A percentile compares a stretch with the other conserved stretches of the same genome.
These are phyloP conservation scores for Neopelma chrysocephalum DNA, from an alignment of 2,797 vertebrate species.

Conservation along the genomic window DNA sequence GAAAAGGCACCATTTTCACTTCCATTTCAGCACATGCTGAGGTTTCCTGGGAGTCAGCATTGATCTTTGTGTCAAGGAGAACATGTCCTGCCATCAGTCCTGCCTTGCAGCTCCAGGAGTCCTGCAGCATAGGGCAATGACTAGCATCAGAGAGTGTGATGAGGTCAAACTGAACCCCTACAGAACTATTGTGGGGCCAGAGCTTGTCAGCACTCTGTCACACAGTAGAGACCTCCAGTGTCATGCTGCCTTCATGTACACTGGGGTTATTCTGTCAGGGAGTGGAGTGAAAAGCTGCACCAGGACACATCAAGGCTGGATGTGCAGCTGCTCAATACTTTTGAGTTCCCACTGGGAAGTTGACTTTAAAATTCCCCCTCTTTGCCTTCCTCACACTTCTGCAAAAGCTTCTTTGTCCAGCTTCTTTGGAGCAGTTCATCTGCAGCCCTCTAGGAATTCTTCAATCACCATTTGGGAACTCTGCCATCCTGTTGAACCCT, in stretches of 20 bases:
- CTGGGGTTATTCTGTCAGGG: background rate
- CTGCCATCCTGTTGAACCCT: background rate
- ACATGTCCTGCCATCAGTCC: background rate
- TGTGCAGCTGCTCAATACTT: background rate
- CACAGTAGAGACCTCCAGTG: background rate
- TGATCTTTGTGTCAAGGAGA: background rate
- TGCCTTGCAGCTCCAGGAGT: background rate
- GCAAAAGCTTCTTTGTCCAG: background rate
- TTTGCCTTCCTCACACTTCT: background rate
- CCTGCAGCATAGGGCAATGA: background rate
- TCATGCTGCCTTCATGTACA: background rate
- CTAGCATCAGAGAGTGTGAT: background rate
- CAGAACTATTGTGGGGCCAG: background rate
- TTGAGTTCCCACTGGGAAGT: background rate
- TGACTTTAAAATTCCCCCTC: background rate
- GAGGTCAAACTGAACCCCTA: background rate
- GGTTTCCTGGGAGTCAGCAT: background rate
- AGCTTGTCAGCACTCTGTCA: background rate
- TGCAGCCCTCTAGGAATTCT: background rate
- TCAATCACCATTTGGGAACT: background rate
- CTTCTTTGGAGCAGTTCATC: background rate
- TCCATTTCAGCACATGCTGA: background rate
- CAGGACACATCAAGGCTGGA: background rate
- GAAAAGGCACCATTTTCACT: constrained; percentile 55
- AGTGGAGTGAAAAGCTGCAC: background rate